Conservation (phyloP, 2,113 vertebrate species). For the Nannospalax galili region DNA sequence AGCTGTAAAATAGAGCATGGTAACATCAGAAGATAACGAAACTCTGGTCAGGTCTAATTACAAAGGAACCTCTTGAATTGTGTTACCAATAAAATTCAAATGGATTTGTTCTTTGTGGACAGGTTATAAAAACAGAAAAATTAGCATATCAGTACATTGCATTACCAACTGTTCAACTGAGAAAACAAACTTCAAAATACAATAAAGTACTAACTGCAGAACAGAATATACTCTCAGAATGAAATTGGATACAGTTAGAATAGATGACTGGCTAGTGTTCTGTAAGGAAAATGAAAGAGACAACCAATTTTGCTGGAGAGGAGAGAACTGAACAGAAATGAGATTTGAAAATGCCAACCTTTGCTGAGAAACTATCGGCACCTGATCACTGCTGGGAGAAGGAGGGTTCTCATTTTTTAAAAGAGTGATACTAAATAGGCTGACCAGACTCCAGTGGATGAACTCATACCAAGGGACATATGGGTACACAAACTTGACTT, state of each 20-base stretch:
- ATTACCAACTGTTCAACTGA: neutral
- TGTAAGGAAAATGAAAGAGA: neutral
- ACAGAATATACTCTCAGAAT: neutral
- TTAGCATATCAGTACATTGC: neutral
- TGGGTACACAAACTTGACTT: too few relatives aligned
- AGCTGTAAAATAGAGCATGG: neutral
- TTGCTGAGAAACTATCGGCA: too few relatives aligned
- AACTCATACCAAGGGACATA: too few relatives aligned
- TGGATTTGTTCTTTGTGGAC: neutral
- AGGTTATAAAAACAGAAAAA: neutral
- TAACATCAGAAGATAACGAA: too few relatives aligned
- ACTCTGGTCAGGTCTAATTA: too few relatives aligned
- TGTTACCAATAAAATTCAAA: neutral
- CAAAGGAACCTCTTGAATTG: neutral
- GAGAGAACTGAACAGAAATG: neutral
- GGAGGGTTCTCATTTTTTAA: too few relatives aligned
- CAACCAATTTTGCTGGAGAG: neutral
- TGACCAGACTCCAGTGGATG: too few relatives aligned
- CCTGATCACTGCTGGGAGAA: too few relatives aligned
- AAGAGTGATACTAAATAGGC: too few relatives aligned
- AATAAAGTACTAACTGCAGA: neutral
- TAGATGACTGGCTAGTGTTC: neutral
- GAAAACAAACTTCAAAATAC: too few relatives aligned
- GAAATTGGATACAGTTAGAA: neutral
- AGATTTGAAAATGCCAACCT: too few relatives aligned